Percentiles rank a stretch among this genome's conserved stretches.
Evolutionary conservation across 2,113 vertebrate species (phyloP).

Genomic region (Pseudorhombus dupliciocellatus): DNA sequence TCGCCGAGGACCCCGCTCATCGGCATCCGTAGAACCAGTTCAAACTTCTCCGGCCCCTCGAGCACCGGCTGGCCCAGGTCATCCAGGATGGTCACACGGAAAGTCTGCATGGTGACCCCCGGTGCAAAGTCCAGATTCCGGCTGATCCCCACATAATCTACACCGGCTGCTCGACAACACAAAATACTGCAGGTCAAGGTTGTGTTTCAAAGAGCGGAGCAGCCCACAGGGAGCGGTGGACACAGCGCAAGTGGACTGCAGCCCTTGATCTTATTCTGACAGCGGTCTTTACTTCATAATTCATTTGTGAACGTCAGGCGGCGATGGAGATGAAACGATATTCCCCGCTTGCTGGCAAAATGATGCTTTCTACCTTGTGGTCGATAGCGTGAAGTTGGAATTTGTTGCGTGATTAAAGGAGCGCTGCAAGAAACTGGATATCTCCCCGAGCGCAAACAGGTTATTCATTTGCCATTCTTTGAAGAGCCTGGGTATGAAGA

Average conservation of each 20-base stretch:
- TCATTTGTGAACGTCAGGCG: conserved; percentile 40
- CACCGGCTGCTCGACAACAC: conserved; percentile 83
- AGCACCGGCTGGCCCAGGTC: conserved; percentile 92
- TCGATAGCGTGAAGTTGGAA: conserved; percentile 30
- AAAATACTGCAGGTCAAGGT: conserved; percentile 36
- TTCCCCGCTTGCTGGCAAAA: conserved; percentile 17
- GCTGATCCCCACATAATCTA: conserved; percentile 95
- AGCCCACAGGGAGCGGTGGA: conserved; percentile 7
- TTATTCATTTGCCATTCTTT: conserved; percentile 58
- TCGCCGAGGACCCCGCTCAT: conserved; percentile 89
- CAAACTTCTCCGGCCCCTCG: conserved; percentile 91
- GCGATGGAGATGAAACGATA: conserved; percentile 43
- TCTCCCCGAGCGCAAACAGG: conserved; percentile 34
- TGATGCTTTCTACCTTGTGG: conserved; percentile 14
- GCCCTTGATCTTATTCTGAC: conserved; percentile 10
- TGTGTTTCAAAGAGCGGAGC: conserved; percentile 19
- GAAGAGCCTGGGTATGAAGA: conserved; percentile 46
- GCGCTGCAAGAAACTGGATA: conserved; percentile 32
- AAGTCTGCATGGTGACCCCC: conserved; percentile 89
- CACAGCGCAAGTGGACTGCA: conserved; percentile 20
- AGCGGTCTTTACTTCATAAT: conserved; percentile 37
- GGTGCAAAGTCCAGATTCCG: conserved; percentile 91
- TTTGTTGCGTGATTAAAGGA: conserved; percentile 47
- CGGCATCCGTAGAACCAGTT: conserved; percentile 91
- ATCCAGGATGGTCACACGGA: conserved; percentile 89